Conservation (phyloP, 2,888 invertebrate species). For the Apodemia mormo region DNA sequence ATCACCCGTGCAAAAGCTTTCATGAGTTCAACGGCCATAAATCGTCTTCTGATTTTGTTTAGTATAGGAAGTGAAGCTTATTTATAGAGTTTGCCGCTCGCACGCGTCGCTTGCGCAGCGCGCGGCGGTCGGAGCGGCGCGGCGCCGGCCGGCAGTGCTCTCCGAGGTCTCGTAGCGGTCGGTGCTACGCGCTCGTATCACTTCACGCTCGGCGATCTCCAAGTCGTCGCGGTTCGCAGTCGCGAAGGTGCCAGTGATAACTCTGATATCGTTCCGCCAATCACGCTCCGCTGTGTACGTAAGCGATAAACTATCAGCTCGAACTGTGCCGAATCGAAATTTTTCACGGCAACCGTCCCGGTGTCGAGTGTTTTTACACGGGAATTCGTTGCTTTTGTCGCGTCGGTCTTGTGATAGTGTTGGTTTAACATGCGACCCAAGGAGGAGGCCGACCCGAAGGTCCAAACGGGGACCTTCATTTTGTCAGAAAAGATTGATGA, state of each 20-base stretch:
- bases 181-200: slow-evolving; percentile 44
- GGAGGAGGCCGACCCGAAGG: slow-evolving; percentile 69
- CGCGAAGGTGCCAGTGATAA: slow-evolving; percentile 69
- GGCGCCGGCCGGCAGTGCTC: slow-evolving; percentile 49
- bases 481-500: slow-evolving; percentile 81
- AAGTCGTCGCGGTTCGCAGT: slow-evolving; percentile 50
- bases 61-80: slow-evolving; percentile 72
- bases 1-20: slow-evolving; percentile 60
- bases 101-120: slow-evolving; percentile 49
- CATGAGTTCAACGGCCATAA: slow-evolving; percentile 76
- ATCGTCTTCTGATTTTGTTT: slow-evolving; percentile 65
- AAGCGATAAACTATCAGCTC: slow-evolving; percentile 54
- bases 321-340: slow-evolving; percentile 59
- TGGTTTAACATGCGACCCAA: slow-evolving; percentile 68
- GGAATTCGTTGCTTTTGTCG: slow-evolving; percentile 55
- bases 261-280: slow-evolving; percentile 63
- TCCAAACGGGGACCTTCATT: slow-evolving; percentile 79
- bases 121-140: slow-evolving; percentile 31
- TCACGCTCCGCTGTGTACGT: slow-evolving; percentile 56
- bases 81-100: slow-evolving; percentile 65
- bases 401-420: slow-evolving; percentile 55
- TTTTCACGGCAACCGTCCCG: slow-evolving; percentile 54
- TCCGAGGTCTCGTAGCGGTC: slow-evolving; percentile 53
- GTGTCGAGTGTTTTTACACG: slow-evolving; percentile 60
- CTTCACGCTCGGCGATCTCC: slow-evolving; percentile 37